Evolutionary conservation across 2,888 invertebrate genomes (phyloP).

Genomic region (Eilema sororculum): DNA sequence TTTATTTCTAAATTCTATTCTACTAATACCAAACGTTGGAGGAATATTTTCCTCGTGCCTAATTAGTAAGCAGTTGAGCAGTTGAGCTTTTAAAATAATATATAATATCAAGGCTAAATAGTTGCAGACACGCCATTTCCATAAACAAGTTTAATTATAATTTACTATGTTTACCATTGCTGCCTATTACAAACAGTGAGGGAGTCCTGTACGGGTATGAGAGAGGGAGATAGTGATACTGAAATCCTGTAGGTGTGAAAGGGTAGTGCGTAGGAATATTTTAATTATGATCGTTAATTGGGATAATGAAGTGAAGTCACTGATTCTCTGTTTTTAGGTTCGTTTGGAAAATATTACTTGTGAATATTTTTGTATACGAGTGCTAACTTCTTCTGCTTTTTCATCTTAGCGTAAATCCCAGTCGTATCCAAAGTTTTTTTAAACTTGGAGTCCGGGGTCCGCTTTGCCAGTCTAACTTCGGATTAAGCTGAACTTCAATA

Average conservation of each 20-base stretch:
- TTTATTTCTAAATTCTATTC: conserved; percentile 31
- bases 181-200: conserved; percentile 51
- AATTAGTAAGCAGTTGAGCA: conserved; percentile 46
- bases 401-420: too few species aligned
- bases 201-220: conserved; percentile 52
- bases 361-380: too few species aligned
- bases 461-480: too few species aligned
- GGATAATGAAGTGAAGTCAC: conserved; percentile 11
- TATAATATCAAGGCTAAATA: conserved; percentile 49
- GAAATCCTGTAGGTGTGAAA: conserved; percentile 18
- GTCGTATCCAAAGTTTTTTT: too few species aligned
- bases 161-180: conserved; percentile 54
- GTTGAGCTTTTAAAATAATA: conserved; percentile 49
- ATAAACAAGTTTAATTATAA: conserved; percentile 54
- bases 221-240: conserved; percentile 31
- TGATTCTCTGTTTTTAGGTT: not conserved
- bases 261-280: conserved; percentile 38
- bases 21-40: conserved; percentile 32
- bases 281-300: conserved; percentile 30
- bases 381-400: too few species aligned
- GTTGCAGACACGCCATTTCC: conserved; percentile 53
- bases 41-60: conserved; percentile 43
- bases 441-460: too few species aligned
- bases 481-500: too few species aligned
- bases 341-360: too few species aligned